phyloP scores from a whole-genome alignment of 2,888 invertebrate genomes.

The Caenorhabditis japonica region DNA sequence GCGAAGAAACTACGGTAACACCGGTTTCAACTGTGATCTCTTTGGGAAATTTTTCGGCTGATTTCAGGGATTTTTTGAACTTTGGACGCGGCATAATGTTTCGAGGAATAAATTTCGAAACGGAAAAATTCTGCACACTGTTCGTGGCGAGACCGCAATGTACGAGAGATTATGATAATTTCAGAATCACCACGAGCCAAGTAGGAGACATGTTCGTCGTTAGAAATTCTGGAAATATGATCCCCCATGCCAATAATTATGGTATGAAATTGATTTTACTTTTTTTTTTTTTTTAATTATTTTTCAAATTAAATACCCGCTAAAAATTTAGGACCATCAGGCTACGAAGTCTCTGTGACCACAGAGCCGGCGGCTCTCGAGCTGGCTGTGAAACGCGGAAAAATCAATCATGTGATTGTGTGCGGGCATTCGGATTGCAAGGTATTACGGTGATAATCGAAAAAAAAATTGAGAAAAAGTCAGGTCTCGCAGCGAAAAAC shows the following conservation, averaged over 20 bases:
- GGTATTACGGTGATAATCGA: conserved; percentile 76
- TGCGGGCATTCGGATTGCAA: conserved; percentile 98
- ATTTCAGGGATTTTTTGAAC: no score
- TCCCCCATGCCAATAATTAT: conserved; percentile 92
- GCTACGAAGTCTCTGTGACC: conserved; percentile 83
- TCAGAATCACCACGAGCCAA: conserved; percentile 78
- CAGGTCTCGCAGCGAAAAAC: no score
- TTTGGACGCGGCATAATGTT: no score
- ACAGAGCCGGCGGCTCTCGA: conserved; percentile 96
- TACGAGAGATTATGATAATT: no score
- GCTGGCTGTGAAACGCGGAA: conserved; percentile 91
- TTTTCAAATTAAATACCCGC: neutral
- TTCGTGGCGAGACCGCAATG: no score
- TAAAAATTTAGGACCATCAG: conserved; percentile 65
- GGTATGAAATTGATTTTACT: conserved; percentile 75
- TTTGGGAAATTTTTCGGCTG: no score
- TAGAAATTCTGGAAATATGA: conserved; percentile 94
- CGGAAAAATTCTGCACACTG: no score
- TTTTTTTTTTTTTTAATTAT: no score
- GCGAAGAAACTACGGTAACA: no score
- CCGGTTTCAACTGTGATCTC: no score
- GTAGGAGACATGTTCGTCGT: conserved; percentile 98
- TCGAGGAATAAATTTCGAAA: no score
- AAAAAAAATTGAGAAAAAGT: no score
- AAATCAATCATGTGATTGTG: conserved; percentile 90